phyloP scores from a whole-genome alignment of 2,113 vertebrate genomes.

The Sebastes fasciatus region DNA sequence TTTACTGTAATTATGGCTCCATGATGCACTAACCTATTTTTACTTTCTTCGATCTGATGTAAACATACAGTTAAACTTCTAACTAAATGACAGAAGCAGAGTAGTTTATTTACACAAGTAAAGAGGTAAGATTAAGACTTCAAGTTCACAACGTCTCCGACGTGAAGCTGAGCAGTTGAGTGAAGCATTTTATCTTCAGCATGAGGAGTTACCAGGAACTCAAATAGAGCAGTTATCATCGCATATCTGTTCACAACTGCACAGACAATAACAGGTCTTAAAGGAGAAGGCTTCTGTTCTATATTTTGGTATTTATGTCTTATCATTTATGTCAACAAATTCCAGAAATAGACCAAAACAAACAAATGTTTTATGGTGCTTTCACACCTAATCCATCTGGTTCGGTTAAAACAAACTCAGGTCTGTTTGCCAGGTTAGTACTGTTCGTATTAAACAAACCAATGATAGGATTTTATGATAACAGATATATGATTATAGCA shows the following conservation, averaged over 20 bases:
- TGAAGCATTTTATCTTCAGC: not conserved
- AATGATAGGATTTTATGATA: too few relatives aligned
- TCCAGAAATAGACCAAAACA: not conserved
- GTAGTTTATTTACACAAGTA: conserved; percentile 22
- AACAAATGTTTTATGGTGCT: not conserved
- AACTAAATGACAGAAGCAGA: conserved; percentile 22
- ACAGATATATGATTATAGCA: too few relatives aligned
- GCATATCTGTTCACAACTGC: not conserved
- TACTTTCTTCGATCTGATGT: conserved; percentile 16
- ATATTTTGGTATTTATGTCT: not conserved
- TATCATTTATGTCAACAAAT: not conserved
- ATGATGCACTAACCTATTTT: conserved; percentile 13
- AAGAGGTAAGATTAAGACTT: conserved; percentile 20
- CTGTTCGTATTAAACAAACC: too few relatives aligned
- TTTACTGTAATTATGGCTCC: conserved; percentile 46
- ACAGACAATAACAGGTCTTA: not conserved
- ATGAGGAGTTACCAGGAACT: not conserved
- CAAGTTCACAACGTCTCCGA: not conserved
- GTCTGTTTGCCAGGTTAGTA: too few relatives aligned
- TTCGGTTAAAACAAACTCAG: too few relatives aligned
- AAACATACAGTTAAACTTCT: conserved; percentile 40
- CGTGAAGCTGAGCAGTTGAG: not conserved
- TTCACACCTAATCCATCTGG: too few relatives aligned
- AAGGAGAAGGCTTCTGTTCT: not conserved
- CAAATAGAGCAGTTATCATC: not conserved